Conservation (phyloP, 2,797 vertebrate genomes). For the Lacerta bilineata region DNA sequence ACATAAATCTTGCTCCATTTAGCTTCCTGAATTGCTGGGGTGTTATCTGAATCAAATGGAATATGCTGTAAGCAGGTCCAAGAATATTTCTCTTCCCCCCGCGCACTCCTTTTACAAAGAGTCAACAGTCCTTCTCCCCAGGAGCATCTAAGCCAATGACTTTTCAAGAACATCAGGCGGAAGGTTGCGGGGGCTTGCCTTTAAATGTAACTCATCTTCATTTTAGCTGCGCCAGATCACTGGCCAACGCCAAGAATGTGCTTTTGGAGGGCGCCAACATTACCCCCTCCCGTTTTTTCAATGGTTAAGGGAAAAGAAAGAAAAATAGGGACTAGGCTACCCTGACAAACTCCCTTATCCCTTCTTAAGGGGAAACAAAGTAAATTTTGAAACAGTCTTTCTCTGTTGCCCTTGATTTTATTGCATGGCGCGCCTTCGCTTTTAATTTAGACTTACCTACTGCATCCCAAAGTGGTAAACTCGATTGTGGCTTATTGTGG, state of each 20-base stretch:
- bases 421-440: neutral
- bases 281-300: neutral
- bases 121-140: neutral
- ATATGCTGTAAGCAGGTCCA: constrained; percentile 50
- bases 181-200: neutral
- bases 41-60: neutral
- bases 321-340: too few species aligned
- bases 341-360: neutral
- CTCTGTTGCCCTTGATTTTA: neutral
- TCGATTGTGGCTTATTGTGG: neutral
- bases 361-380: neutral
- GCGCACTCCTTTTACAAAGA: neutral
- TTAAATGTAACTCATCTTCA: neutral
- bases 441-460: neutral
- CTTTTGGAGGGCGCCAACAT: neutral
- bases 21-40: constrained; percentile 37
- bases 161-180: neutral
- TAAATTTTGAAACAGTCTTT: neutral
- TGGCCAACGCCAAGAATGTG: neutral
- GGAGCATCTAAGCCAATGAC: neutral
- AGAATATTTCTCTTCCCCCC: constrained; percentile 43
- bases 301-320: neutral
- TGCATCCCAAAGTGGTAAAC: neutral
- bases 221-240: neutral
- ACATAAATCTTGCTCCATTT: constrained; percentile 86